Base-by-base conservation (phyloP, 2,113 vertebrate genomes). In the Bubo blakistoni region DNA sequence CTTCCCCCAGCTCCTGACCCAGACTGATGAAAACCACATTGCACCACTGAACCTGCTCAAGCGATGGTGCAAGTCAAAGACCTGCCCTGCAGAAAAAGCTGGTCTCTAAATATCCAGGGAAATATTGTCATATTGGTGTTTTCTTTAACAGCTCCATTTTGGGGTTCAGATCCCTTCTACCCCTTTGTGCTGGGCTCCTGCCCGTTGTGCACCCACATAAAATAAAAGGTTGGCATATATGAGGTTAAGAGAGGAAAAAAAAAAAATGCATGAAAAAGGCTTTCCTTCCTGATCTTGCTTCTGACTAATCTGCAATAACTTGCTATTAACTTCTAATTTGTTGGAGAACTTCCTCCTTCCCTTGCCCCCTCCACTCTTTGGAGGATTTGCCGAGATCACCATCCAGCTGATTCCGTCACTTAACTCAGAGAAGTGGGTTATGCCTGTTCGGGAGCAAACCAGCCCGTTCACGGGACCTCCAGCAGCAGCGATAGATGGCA, bases 1-100 rank as follows among this genome's bases (percentile, higher is more conserved):
- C 29, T 7, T 62, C 24, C 44, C 54, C 55, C 67, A n/a, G 46
- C 47, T 34, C 51, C 77, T 22, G 10, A 18, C 1, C 70, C 66
- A 19, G n/a, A 4, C 17, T 4, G 1, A 30, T 18, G 7, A 44
- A 25, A 36, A 46, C 0, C 0, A 18, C 5, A 27, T 1, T 13
- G 25, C 7, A 2, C 11, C 11, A 38, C 34, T 22, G 38, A 29
- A 52, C 47, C 38, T 16, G 38, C 44, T 12, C 36, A 21, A 17
- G 55, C 1, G 3, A 24, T 36, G 6, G 8, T 8, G 18, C 30
- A 10, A 15, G 25, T 7, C 79, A 36, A 32, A 29, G 27, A 63
- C 8, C 49, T 25, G 38, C 57, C 46, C 65, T 11, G 34, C 34
- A 32, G 16, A 65, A 63, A 54, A 38, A 15, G 14, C 12, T 25